Conservation (phyloP, 2,113 vertebrate species). For the Octodon degus region DNA sequence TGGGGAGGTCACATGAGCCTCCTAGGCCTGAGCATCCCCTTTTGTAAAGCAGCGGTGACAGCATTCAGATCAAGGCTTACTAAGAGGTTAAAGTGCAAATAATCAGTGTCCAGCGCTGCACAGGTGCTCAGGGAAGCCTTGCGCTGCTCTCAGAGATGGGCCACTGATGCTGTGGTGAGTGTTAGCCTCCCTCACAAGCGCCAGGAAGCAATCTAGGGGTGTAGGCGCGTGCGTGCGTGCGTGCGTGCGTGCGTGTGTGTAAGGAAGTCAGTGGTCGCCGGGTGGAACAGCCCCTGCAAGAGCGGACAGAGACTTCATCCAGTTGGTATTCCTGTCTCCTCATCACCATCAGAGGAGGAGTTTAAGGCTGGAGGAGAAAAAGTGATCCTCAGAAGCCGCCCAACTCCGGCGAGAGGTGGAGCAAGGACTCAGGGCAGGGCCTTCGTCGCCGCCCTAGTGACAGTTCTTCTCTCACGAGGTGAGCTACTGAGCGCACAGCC, state of each 20-base stretch:
- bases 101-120: not conserved
- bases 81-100: not conserved
- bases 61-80: not conserved
- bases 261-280: not conserved
- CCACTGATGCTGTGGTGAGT: not conserved
- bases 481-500: not conserved
- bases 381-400: too few species aligned
- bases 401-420: too few species aligned
- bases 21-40: not conserved
- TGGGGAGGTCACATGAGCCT: fast-evolving
- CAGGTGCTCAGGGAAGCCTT: not conserved
- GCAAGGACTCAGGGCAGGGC: not conserved
- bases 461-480: not conserved
- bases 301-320: not conserved
- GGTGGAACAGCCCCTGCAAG: not conserved
- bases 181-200: not conserved
- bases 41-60: not conserved
- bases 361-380: not conserved
- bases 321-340: not conserved
- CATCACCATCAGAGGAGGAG: not conserved
- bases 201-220: not conserved
- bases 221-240: not conserved
- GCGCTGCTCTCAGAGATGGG: not conserved
- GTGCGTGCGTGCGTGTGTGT: not conserved
- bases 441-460: fast-evolving